Percentiles rank a stretch among this genome's conserved stretches.
phyloP scores from a whole-genome alignment of 1,140 invertebrate species.

The Heliothis subflexa region DNA sequence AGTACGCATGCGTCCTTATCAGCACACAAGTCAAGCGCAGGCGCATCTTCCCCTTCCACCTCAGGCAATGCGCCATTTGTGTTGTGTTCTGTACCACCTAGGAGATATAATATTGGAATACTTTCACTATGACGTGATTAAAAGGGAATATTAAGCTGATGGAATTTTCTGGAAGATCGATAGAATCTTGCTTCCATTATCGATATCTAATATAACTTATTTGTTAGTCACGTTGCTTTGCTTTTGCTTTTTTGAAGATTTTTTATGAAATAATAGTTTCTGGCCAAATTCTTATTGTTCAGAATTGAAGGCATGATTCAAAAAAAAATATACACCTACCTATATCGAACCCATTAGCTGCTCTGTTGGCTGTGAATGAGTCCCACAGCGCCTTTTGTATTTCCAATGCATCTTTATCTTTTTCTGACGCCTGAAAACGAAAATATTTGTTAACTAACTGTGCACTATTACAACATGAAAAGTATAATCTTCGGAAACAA shows the following conservation, averaged over 20 bases:
- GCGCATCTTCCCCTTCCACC: constrained; percentile 66
- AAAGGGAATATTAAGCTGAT: no score
- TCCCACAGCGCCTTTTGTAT: constrained; percentile 79
- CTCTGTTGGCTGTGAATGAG: constrained; percentile 73
- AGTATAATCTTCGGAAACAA: no score
- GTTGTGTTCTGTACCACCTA: constrained; percentile 55
- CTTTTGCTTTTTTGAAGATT: no score
- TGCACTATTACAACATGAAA: no score
- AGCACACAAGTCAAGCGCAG: constrained; percentile 68
- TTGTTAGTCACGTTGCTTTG: no score
- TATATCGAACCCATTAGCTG: constrained; percentile 74
- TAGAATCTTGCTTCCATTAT: no score
- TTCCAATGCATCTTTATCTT: constrained; percentile 78
- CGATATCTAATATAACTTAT: no score
- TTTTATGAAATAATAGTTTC: no score
- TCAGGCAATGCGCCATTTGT: constrained; percentile 60
- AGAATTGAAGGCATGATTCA: no score
- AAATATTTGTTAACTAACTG: background rate
- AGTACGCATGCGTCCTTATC: constrained; percentile 78
- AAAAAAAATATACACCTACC: constrained; percentile 52
- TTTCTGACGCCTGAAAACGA: constrained; percentile 73
- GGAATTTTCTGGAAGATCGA: no score
- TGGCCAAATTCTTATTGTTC: no score
- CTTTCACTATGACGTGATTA: no score
- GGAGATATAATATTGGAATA: background rate